Conservation (phyloP, 1,140 invertebrate species). For the Procambarus clarkii region DNA sequence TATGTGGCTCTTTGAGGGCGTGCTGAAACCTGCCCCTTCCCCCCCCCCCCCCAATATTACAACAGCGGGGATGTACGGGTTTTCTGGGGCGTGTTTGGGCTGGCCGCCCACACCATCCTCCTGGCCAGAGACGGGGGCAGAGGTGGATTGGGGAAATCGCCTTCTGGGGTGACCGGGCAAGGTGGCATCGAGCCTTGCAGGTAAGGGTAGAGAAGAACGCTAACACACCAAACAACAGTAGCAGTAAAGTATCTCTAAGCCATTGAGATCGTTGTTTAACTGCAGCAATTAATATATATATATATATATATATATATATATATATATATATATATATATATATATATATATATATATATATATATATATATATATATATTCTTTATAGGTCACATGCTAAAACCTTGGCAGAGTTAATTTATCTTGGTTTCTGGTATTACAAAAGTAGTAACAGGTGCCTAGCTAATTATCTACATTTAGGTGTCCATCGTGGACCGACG, state of each 20-base stretch:
- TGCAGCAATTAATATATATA: background rate
- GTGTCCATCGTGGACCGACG: background rate
- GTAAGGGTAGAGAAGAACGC: background rate
- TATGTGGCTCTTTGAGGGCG: too few relatives aligned
- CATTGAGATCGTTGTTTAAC: background rate
- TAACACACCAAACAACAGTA: background rate
- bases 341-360: conserved; percentile 10
- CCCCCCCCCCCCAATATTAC: too few relatives aligned
- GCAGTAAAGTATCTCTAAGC: too few relatives aligned
- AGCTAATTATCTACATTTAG: background rate
- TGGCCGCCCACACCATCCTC: too few relatives aligned
- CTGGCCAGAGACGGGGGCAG: background rate
- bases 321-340: conserved; percentile 32
- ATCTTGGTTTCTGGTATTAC: background rate
- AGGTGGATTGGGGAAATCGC: too few relatives aligned
- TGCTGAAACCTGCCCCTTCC: too few relatives aligned
- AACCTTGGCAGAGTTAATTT: background rate
- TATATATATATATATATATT: conserved; percentile 10
- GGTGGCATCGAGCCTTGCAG: background rate
- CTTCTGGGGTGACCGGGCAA: background rate
- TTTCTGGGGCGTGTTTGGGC: too few relatives aligned
- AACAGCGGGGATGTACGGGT: too few relatives aligned
- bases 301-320: background rate
- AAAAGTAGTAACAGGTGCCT: background rate
- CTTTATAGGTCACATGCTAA: background rate